Evolutionary conservation across 2,797 vertebrate species (phyloP).

Genomic region (Sphenopsis melanotis): DNA sequence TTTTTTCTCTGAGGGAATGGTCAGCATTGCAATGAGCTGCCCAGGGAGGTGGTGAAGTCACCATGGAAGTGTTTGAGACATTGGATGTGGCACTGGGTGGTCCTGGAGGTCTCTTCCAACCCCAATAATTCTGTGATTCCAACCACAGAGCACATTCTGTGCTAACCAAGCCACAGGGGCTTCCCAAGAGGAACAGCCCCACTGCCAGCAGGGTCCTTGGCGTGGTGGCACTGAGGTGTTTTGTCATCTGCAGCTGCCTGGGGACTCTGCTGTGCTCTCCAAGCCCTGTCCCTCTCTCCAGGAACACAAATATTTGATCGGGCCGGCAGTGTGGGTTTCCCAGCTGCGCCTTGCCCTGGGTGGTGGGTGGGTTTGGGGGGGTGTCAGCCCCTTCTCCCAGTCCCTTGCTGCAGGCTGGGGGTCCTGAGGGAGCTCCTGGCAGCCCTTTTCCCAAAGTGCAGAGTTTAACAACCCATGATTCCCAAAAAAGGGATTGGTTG

Average conservation of each 20-base stretch:
- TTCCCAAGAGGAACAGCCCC: neutral
- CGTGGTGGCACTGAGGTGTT: neutral
- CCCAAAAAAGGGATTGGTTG: neutral
- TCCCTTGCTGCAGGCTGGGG: neutral
- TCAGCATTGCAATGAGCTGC: neutral
- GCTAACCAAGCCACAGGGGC: accelerated
- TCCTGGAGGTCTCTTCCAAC: neutral
- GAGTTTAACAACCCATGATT: neutral
- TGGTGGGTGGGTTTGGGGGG: neutral
- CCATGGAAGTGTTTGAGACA: neutral
- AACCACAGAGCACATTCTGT: neutral
- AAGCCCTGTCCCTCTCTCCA: neutral
- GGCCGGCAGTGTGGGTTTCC: neutral
- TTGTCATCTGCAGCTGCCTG: neutral
- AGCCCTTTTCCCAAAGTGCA: neutral
- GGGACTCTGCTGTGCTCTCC: neutral
- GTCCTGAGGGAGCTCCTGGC: neutral
- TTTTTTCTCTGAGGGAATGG: neutral
- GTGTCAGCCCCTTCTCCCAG: neutral
- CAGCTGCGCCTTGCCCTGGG: neutral
- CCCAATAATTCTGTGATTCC: accelerated
- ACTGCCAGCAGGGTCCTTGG: neutral
- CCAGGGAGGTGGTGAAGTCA: neutral
- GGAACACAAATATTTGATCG: neutral
- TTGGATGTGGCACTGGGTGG: neutral